These are phyloP conservation scores for Anticlea derivata DNA, from an alignment of 2,888 invertebrate genomes.

Conservation along the genomic window DNA sequence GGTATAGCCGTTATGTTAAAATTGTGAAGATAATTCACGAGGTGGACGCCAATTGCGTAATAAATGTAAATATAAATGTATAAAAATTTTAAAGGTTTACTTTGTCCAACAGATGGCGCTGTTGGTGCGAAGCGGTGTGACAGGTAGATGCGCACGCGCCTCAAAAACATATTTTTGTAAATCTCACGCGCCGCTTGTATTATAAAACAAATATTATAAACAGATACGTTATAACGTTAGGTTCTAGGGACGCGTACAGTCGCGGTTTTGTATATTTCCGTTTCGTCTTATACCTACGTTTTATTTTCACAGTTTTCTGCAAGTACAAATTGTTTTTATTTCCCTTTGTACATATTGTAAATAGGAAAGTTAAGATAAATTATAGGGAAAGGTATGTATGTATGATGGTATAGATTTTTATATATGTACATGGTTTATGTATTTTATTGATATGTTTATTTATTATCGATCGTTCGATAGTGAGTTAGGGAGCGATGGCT, in stretches of 20 bases:
- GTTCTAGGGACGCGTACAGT: constrained; percentile 38
- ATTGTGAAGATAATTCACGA: neutral
- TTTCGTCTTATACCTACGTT: constrained; percentile 57
- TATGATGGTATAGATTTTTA: constrained; percentile 71
- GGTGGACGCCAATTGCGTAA: neutral
- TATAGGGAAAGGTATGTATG: constrained; percentile 65
- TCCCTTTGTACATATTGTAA: constrained; percentile 83
- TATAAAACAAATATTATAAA: constrained; percentile 50
- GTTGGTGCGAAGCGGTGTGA: constrained; percentile 59
- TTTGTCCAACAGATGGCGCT: constrained; percentile 59
- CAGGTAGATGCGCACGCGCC: constrained; percentile 56
- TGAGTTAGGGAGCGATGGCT: constrained; percentile 65
- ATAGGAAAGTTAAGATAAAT: constrained; percentile 69
- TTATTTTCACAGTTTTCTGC: constrained; percentile 79
- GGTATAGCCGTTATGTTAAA: constrained; percentile 16
- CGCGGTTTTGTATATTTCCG: constrained; percentile 68
- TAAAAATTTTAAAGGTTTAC: constrained; percentile 36
- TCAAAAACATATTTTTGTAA: constrained; percentile 65
- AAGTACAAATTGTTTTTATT: constrained; percentile 85
- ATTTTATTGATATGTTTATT: constrained; percentile 77
- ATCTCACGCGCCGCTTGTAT: constrained; percentile 64
- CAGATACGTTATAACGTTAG: constrained; percentile 51
- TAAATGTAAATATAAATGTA: constrained; percentile 18
- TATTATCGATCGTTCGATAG: constrained; percentile 68
- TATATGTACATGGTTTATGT: constrained; percentile 78